Conservation (phyloP, 2,888 invertebrate species). For the Acleris emargana region DNA sequence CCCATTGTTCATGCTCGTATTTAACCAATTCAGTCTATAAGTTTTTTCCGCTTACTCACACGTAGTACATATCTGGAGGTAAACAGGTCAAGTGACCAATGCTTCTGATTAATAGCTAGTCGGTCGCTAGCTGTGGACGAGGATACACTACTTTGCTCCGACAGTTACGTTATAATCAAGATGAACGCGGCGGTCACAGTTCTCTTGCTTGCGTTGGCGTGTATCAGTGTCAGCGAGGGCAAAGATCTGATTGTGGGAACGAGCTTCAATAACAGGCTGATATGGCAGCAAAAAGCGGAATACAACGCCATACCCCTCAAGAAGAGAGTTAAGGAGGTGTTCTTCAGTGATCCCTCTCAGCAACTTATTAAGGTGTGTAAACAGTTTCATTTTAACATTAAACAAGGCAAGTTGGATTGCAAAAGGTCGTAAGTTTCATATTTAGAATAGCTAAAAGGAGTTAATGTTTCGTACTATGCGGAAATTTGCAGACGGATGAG, state of each 20-base stretch:
- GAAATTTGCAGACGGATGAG: no score
- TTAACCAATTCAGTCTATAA: slow-evolving; percentile 44
- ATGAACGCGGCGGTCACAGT: slow-evolving; percentile 67
- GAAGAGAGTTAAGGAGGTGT: slow-evolving; percentile 76
- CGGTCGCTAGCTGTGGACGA: slow-evolving; percentile 52
- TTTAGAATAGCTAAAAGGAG: no score
- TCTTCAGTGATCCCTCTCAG: slow-evolving; percentile 73
- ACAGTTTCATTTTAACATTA: no score
- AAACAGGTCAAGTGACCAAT: slow-evolving; percentile 51
- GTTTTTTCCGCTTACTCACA: slow-evolving; percentile 58
- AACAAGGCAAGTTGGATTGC: no score
- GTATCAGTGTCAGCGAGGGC: slow-evolving; percentile 58
- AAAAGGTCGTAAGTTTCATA: no score
- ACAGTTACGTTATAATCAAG: slow-evolving; percentile 38
- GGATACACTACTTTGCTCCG: slow-evolving; percentile 46
- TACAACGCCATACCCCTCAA: slow-evolving; percentile 74
- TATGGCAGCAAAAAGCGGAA: slow-evolving; percentile 73
- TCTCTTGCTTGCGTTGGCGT: slow-evolving; percentile 58
- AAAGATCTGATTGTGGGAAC: slow-evolving; percentile 76
- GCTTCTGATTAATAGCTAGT: slow-evolving; percentile 52
- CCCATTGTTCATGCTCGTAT: slow-evolving; percentile 31
- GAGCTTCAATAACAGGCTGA: slow-evolving; percentile 69
- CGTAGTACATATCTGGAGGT: slow-evolving; percentile 43
- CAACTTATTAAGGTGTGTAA: slow-evolving; percentile 68
- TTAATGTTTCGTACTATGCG: no score